Base-by-base conservation (phyloP, 2,888 invertebrate species). In the Heliconius hortense region DNA sequence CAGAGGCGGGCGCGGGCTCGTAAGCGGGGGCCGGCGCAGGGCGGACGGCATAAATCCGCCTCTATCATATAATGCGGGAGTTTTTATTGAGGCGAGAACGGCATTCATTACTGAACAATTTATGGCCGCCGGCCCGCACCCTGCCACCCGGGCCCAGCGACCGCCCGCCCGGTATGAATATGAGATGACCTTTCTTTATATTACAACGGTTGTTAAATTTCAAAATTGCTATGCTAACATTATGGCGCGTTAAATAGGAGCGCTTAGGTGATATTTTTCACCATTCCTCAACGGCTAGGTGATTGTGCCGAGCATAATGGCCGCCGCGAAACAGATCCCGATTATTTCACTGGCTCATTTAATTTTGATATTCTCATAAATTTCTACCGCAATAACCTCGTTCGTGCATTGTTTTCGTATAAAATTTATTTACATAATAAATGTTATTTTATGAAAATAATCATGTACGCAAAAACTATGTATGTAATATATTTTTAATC, bases 21-120 rank as follows among this genome's bases (percentile, higher is more conserved):
- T 31, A 35, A 35, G 74, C 79, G 59, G 24, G 74, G 79, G 76
- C 72, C 74, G 79, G 78, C 77, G 80, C 75, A 76, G 75, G 73
- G 78, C 79, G 75, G 78, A 74, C 75, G 80, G 77, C 82, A 81
- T 83, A 82, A 83, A 84, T 84, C 80, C 80, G 77, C 81, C 84
- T 84, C 82, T 84, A 85, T 84, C 84, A 86, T 84, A 85, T 86
- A 84, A 84, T 82, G 82, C 82, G 81, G 80, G 81, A 83, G 83
- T 85, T 88, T 87, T 88, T 87, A 87, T 87, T 85, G 87, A 84
- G 81, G 86, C 86, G 86, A 84, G 82, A 86, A 85, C 82, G 84
- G 86, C 85, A 86, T 88, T 88, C 86, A 88, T 88, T 88, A 87
- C 82, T 77, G 76, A 80, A 79, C 78, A 78, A 80, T 81, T 79